Evolutionary conservation across 1,140 invertebrate genomes (phyloP).

Genomic region (Meloidogyne hapla): DNA sequence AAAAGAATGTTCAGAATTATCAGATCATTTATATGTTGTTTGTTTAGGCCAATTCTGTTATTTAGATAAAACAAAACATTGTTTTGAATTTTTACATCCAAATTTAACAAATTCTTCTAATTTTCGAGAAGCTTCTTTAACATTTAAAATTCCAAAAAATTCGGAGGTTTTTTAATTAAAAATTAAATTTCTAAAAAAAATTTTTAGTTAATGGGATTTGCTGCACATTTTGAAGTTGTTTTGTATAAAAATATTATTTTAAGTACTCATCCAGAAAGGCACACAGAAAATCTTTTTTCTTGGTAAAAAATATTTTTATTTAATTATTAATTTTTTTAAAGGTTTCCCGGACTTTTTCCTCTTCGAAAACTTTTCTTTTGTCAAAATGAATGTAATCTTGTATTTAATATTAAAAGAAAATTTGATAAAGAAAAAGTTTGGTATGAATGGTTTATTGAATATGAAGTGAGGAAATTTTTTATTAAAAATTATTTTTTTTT

Average conservation of each 20-base stretch:
- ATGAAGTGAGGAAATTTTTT: slow-evolving; percentile 36
- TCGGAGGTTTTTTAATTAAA: slow-evolving; percentile 16
- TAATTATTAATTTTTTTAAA: slow-evolving; percentile 20
- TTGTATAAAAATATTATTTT: slow-evolving; percentile 53
- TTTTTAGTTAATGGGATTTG: slow-evolving; percentile 58
- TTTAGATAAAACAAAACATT: slow-evolving; percentile 32
- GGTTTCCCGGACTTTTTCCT: slow-evolving; percentile 60
- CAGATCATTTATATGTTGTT: slow-evolving; percentile 54
- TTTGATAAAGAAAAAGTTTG: slow-evolving; percentile 50
- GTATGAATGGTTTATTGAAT: slow-evolving; percentile 55
- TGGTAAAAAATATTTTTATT: neutral
- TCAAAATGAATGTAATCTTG: slow-evolving; percentile 31
- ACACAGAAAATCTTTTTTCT: slow-evolving; percentile 35
- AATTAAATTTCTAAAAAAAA: neutral
- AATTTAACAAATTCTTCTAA: slow-evolving; percentile 30
- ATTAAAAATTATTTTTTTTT: slow-evolving; percentile 13
- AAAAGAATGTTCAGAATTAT: slow-evolving; percentile 3
- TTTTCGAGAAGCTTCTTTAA: slow-evolving; percentile 12
- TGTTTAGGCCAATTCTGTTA: slow-evolving; percentile 38
- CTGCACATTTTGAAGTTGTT: slow-evolving; percentile 52
- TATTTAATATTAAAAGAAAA: slow-evolving; percentile 50
- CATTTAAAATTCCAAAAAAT: slow-evolving; percentile 19
- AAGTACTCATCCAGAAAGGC: slow-evolving; percentile 42
- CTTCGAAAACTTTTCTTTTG: slow-evolving; percentile 46
- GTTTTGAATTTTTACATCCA: slow-evolving; percentile 55